Base-by-base conservation (phyloP, 2,888 invertebrate species). In the Eutolmus rufibarbis region DNA sequence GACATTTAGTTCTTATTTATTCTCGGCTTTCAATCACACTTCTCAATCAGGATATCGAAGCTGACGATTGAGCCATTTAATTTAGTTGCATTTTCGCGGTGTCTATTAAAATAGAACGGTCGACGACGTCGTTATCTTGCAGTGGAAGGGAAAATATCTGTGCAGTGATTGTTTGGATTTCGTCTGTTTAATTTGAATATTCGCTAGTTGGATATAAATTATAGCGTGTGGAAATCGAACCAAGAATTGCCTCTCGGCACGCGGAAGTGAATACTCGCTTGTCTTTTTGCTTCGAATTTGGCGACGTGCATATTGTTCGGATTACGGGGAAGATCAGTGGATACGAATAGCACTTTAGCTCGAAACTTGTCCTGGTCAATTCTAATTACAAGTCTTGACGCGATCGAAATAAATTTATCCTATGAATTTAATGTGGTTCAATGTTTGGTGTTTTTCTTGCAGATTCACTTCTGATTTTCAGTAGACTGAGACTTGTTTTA, bases 1-100 rank as follows among this genome's bases (percentile, higher is more conserved):
- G 88, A 78, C 87, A 88, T 88, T 88, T 88, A 79, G 88, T 88
- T 85, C 77, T 74, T 51, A 88, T 87, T 85, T 88, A 87, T 88
- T 87, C 87, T 87, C 34, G 88, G 88, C 51, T 74, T 76, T 85
- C 74, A 74, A 81, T 87, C 66, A 84, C 78, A 85, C 77, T 76
- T 66, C 87, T 87, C 88, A 88, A 88, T 88, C 88, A 88, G 88
- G 88, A 88, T 87, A 57, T 66, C 66, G 82, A 82, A 82, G 82
- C 37, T 82, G 82, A 57, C 40, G 85, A 81, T 87, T 85, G 87
- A 87, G 82, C 87, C 74, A 78, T 86, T 78, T 86, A 76, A 86
- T 76, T 76, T 86, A 74, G 86, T n/a, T 76, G 78, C 76, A 37
- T 46, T 28, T 77, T 76, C 77, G 46, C 77, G 56, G 31, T 86